phyloP scores from a whole-genome alignment of 2,797 vertebrate species.

The Rhincodon typus region DNA sequence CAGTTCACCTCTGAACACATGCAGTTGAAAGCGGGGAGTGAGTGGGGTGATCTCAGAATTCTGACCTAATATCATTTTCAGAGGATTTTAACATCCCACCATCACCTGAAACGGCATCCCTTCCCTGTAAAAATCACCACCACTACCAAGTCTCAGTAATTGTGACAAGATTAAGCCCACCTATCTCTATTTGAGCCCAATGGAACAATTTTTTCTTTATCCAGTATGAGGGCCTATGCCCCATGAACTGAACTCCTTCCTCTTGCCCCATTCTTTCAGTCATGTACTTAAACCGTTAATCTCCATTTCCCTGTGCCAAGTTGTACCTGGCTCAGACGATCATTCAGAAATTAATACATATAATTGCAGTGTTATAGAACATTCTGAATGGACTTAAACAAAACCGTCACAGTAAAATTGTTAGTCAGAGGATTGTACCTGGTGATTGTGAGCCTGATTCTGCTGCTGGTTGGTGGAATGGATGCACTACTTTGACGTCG shows the following conservation, averaged over 20 bases:
- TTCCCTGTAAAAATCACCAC: too few relatives aligned
- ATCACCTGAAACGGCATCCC: too few relatives aligned
- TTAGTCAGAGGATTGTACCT: neutral
- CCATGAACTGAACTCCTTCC: neutral
- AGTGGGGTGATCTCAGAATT: too few relatives aligned
- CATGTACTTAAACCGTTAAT: neutral
- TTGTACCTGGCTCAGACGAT: neutral
- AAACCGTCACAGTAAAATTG: neutral
- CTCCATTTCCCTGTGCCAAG: neutral
- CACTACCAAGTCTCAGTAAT: too few relatives aligned
- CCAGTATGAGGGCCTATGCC: neutral
- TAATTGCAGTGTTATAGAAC: neutral
- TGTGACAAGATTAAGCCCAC: too few relatives aligned
- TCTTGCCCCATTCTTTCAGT: neutral
- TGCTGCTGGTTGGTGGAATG: conserved; percentile 58
- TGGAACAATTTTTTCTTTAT: neutral
- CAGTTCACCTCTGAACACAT: too few relatives aligned
- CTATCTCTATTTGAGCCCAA: too few relatives aligned
- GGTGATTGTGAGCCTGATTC: conserved; percentile 41
- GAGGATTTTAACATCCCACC: too few relatives aligned
- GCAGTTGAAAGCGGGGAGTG: too few relatives aligned
- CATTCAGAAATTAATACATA: neutral
- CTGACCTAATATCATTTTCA: too few relatives aligned
- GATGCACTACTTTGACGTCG: conserved; percentile 71
- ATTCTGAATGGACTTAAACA: neutral